Evolutionary conservation across 2,888 invertebrate species (phyloP).

Genomic region (Elmis aenea): DNA sequence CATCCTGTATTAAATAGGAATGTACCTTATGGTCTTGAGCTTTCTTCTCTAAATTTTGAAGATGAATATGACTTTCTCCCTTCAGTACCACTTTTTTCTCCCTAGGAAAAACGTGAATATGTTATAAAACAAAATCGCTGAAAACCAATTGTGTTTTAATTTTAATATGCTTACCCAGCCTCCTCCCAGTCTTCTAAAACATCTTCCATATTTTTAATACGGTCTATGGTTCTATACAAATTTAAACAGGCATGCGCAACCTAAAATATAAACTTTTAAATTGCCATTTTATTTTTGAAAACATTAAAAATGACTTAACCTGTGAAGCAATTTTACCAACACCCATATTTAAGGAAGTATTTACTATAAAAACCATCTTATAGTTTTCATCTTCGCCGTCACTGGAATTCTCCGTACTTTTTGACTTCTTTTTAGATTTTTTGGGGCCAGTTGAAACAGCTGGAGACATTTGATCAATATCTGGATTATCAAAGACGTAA

Average conservation of each 20-base stretch:
- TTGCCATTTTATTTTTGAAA: slow-evolving; percentile 5
- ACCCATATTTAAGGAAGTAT: slow-evolving; percentile 57
- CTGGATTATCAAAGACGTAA: slow-evolving; percentile 52
- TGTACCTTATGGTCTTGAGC: slow-evolving; percentile 36
- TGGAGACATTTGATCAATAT: slow-evolving; percentile 28
- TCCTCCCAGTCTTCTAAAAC: slow-evolving; percentile 51
- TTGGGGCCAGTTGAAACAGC: slow-evolving; percentile 13
- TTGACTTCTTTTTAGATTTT: slow-evolving; percentile 13
- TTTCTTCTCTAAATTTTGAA: slow-evolving; percentile 40
- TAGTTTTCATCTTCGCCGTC: slow-evolving; percentile 14
- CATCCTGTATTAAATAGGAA: slow-evolving; percentile 39
- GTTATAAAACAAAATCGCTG: slow-evolving; percentile 2
- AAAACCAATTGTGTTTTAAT: slow-evolving; percentile 3
- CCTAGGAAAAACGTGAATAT: too few relatives aligned
- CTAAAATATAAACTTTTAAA: slow-evolving; percentile 26
- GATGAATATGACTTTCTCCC: slow-evolving; percentile 41
- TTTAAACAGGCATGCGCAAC: slow-evolving; percentile 58
- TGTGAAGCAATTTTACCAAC: slow-evolving; percentile 58
- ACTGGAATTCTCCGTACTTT: slow-evolving; percentile 27
- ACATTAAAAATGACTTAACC: slow-evolving; percentile 37
- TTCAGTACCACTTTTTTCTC: slow-evolving; percentile 48
- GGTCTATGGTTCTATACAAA: slow-evolving; percentile 49
- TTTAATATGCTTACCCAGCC: slow-evolving; percentile 38
- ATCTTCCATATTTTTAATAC: slow-evolving; percentile 42
- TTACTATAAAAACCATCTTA: slow-evolving; percentile 63